phyloP scores from a whole-genome alignment of 2,888 invertebrate species.

The Beris morrisii region DNA sequence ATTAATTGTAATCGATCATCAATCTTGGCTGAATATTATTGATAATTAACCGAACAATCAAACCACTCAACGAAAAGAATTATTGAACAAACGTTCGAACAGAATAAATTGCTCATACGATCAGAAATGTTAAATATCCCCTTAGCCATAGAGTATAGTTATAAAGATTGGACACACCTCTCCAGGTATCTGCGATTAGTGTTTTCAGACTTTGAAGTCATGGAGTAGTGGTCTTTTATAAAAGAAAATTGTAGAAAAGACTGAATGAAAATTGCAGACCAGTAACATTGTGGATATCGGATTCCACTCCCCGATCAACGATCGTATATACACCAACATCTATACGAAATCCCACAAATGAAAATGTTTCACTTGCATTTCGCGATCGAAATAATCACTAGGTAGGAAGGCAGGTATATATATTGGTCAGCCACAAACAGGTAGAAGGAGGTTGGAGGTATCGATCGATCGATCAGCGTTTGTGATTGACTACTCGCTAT shows the following conservation, averaged over 20 bases:
- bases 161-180: slow-evolving; percentile 22
- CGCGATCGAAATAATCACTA: slow-evolving; percentile 17
- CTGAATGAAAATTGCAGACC: slow-evolving; percentile 28
- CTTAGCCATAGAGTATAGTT: slow-evolving; percentile 11
- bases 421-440: slow-evolving; percentile 6
- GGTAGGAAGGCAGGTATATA: slow-evolving; percentile 4
- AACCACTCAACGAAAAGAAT: slow-evolving; percentile 21
- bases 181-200: slow-evolving; percentile 18
- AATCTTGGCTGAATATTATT: slow-evolving; percentile 16
- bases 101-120: slow-evolving; percentile 27
- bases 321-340: background rate
- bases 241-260: slow-evolving; percentile 17
- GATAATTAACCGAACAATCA: slow-evolving; percentile 23
- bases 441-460: slow-evolving; percentile 24
- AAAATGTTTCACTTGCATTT: slow-evolving; percentile 30
- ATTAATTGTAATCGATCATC: slow-evolving; percentile 26
- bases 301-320: slow-evolving; percentile 29
- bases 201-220: slow-evolving; percentile 17
- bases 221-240: slow-evolving; percentile 9
- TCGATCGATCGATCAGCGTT: slow-evolving; percentile 31
- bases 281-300: slow-evolving; percentile 8
- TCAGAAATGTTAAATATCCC: slow-evolving; percentile 29
- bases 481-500: slow-evolving; percentile 23
- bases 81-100: slow-evolving; percentile 20
- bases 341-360: slow-evolving; percentile 29